Evolutionary conservation across 2,113 vertebrate species (phyloP).

Genomic region (Lichenostomus cassidix): DNA sequence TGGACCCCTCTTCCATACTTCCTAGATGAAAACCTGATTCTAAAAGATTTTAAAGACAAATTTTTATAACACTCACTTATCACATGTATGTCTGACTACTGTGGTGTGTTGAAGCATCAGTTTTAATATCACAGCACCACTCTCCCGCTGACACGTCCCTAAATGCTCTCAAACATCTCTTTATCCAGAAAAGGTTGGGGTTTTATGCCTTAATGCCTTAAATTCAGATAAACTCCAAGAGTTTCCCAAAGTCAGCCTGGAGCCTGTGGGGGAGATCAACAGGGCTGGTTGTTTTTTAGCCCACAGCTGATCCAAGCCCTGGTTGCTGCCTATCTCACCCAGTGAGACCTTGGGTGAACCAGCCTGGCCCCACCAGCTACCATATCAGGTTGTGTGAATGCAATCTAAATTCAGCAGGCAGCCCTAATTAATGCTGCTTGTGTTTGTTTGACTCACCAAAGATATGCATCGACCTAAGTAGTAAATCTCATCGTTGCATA

Average conservation of each 20-base stretch:
- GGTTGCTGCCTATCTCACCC: background rate
- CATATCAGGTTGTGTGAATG: slow-evolving; percentile 10
- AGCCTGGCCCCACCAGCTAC: background rate
- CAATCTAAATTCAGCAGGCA: slow-evolving; percentile 51
- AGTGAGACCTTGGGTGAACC: background rate
- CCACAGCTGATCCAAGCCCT: background rate
- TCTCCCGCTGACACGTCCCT: background rate
- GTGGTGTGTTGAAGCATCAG: background rate
- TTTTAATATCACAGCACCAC: background rate
- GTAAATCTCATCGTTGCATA: slow-evolving; percentile 39
- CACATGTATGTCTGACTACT: background rate
- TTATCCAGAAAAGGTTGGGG: background rate
- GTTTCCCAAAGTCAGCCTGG: background rate
- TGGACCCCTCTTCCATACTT: background rate
- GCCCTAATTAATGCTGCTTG: background rate
- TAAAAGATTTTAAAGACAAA: background rate
- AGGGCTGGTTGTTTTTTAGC: background rate
- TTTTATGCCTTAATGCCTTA: background rate
- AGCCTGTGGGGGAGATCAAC: background rate
- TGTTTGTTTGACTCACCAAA: slow-evolving; percentile 33
- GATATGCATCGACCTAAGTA: background rate
- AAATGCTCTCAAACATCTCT: background rate
- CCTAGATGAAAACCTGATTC: background rate
- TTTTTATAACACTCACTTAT: background rate
- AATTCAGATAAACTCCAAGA: background rate